Base-by-base conservation (phyloP, 2,888 invertebrate genomes). In the Griposia aprilina region DNA sequence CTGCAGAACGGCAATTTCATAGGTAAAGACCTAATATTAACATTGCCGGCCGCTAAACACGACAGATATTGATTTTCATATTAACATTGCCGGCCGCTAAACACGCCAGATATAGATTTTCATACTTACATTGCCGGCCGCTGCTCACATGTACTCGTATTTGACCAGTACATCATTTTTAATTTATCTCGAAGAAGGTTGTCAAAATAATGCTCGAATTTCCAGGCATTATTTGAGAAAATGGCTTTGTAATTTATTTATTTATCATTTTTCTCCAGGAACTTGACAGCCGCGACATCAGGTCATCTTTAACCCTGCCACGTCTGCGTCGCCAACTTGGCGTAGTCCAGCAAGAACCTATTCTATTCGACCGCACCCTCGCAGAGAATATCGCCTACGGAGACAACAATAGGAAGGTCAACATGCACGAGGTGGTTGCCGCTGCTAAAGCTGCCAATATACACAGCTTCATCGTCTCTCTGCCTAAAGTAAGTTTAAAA, bases 321-420 rank as follows among this genome's bases (percentile, higher is more conserved):
- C 97, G 97, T 79, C 94, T 98, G 36, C 97, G 99, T 62, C 97
- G 97, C 20, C 98, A 98, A 92, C 96, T 99, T 78, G 98, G 98
- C 0, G 97, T 99, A 63, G 98, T 99, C 2, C 98, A 98, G 3
- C 99, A 99, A 94, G 99, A 99, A 90, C 99, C 98, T 0, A 97
- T 98, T 7, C 97, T 99, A 0, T 99, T 99, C 93, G 98, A 98
- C 91, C 97, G 98, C 71, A 98, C 98, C 26, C 98, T 99, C 67
- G 97, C 97, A 0, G 98, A 99, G 91, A 99, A 99, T 93, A 99
- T 99, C 87, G 98, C 98, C 0, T 99, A 99, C 91, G 99, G 99
- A 6, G 98, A 98, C 92, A 98, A 98, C 92, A 97, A 96, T 74
- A 97, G 98, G 13, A 95, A 96, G 48, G 97, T 98, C 62, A 92